Conservation (phyloP, 2,888 invertebrate genomes). For the Cryptocephalus primarius region DNA sequence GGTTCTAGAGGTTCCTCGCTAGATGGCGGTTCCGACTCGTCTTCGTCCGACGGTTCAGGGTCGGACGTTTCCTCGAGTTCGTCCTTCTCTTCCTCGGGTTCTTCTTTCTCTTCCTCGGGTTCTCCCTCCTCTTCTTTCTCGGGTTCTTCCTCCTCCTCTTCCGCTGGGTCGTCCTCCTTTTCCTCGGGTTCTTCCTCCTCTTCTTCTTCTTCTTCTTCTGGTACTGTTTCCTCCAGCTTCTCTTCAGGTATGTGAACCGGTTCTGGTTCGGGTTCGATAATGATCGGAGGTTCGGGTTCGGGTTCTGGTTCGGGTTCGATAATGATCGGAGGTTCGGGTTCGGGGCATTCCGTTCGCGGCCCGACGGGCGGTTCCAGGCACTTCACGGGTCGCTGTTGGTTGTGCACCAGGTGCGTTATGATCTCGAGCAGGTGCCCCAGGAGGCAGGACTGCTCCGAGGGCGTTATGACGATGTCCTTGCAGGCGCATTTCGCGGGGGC, state of each 20-base stretch:
- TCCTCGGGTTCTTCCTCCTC: neutral
- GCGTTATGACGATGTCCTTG: conserved; percentile 10
- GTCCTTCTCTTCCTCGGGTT: conserved; percentile 1
- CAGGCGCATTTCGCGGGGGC: conserved; percentile 14
- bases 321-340: neutral
- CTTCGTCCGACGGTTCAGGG: neutral
- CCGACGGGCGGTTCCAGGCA: neutral
- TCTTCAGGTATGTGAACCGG: neutral
- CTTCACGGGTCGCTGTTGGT: conserved; percentile 10
- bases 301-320: neutral
- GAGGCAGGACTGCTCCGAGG: conserved; percentile 22
- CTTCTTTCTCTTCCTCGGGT: neutral
- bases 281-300: neutral
- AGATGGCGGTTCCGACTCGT: neutral
- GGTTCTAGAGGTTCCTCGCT: neutral
- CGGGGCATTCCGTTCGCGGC: too few species aligned
- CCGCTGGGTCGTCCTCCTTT: too few species aligned
- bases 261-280: neutral
- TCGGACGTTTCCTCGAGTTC: neutral
- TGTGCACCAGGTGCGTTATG: conserved; percentile 20
- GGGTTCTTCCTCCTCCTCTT: neutral
- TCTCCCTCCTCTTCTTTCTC: too few species aligned
- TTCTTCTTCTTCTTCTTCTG: neutral
- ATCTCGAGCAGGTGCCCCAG: conserved; percentile 23
- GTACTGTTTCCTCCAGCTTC: neutral